A percentile compares a stretch with the other conserved stretches of the same genome.
Evolutionary conservation across 2,888 invertebrate genomes (phyloP).

Genomic region (Euplagia quadripunctaria): DNA sequence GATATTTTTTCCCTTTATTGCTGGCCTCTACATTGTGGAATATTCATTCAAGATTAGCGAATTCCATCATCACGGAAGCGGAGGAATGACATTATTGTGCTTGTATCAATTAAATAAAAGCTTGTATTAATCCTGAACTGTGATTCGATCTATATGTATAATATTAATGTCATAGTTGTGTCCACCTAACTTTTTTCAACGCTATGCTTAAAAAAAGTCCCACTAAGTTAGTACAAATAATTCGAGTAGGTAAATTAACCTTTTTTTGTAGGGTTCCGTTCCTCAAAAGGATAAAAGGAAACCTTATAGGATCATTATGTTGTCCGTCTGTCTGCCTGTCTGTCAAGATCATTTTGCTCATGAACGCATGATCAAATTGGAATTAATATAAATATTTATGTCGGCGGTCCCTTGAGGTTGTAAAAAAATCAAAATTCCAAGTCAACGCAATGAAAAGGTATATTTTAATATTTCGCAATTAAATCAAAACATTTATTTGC

Average conservation of each 20-base stretch:
- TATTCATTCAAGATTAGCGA: constrained; percentile 16
- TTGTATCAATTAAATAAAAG: not conserved
- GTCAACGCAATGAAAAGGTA: not conserved
- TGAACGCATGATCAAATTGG: too few relatives aligned
- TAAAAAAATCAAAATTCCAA: not conserved
- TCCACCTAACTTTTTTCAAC: not conserved
- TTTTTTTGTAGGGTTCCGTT: too few relatives aligned
- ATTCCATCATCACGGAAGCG: constrained; percentile 18
- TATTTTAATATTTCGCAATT: not conserved
- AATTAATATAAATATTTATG: too few relatives aligned
- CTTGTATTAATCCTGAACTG: not conserved
- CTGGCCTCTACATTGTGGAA: constrained; percentile 28
- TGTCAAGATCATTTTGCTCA: too few relatives aligned
- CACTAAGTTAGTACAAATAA: not conserved
- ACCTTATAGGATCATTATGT: too few relatives aligned
- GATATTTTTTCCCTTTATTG: constrained; percentile 23
- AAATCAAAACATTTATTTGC: too few relatives aligned
- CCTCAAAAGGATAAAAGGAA: too few relatives aligned
- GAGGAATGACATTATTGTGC: constrained; percentile 12
- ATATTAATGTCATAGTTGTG: not conserved
- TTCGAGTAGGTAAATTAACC: too few relatives aligned
- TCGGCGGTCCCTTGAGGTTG: too few relatives aligned
- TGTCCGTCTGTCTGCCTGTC: too few relatives aligned
- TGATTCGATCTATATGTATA: not conserved
- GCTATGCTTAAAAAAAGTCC: not conserved